These are phyloP conservation scores for Escarpia spicata DNA, from an alignment of 2,888 invertebrate species.

Conservation along the genomic window DNA sequence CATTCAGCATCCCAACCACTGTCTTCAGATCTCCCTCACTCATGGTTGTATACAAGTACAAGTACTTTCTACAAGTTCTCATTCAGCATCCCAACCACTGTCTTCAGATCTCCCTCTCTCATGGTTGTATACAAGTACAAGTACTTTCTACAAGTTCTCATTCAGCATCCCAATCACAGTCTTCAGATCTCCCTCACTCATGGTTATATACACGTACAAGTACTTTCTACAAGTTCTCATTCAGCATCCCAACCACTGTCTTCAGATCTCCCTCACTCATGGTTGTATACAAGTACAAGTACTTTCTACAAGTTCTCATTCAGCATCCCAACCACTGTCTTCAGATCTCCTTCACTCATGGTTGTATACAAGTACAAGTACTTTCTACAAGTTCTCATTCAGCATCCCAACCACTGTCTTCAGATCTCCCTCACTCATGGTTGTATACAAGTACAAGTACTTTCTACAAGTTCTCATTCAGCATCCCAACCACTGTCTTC, in stretches of 20 bases:
- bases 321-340: background rate
- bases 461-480: background rate
- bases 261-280: background rate
- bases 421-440: background rate
- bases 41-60: background rate
- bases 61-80: background rate
- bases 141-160: background rate
- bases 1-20: no score
- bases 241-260: background rate
- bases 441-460: background rate
- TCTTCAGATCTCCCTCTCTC: background rate
- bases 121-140: background rate
- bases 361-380: background rate
- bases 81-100: no score
- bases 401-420: background rate
- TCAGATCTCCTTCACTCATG: background rate
- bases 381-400: background rate
- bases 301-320: background rate
- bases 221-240: background rate
- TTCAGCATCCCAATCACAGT: background rate
- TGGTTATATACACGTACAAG: background rate
- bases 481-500: background rate
- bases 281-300: background rate
- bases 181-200: background rate
- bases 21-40: background rate